These are phyloP conservation scores for Cerceris ruficornis DNA, from an alignment of 2,888 invertebrate species.

Conservation along the genomic window DNA sequence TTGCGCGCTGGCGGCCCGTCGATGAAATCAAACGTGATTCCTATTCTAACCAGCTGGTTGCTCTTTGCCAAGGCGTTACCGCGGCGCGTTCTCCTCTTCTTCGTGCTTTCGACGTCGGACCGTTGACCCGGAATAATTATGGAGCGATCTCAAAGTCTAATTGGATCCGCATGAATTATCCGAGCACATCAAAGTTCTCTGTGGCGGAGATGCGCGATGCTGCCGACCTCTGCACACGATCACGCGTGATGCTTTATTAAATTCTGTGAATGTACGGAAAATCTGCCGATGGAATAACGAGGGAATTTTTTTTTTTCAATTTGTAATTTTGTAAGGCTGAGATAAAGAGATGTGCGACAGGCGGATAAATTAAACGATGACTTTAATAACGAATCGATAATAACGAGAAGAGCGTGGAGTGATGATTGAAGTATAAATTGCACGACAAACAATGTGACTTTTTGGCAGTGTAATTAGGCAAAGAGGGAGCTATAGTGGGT, in stretches of 20 bases:
- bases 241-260: neutral
- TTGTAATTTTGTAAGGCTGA: too few relatives aligned
- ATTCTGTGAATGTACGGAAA: neutral
- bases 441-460: too few relatives aligned
- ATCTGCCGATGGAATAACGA: neutral
- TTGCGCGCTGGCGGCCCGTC: neutral
- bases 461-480: too few relatives aligned
- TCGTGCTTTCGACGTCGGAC: slow-evolving; percentile 32
- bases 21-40: slow-evolving; percentile 49
- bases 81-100: slow-evolving; percentile 35
- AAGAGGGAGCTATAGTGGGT: too few relatives aligned
- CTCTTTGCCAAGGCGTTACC: slow-evolving; percentile 19
- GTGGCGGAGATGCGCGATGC: slow-evolving; percentile 6
- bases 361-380: too few relatives aligned
- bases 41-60: slow-evolving; percentile 18
- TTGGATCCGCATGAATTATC: slow-evolving; percentile 74
- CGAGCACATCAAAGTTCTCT: slow-evolving; percentile 55
- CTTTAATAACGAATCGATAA: too few relatives aligned
- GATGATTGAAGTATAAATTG: too few relatives aligned
- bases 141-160: slow-evolving; percentile 73
- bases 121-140: slow-evolving; percentile 75
- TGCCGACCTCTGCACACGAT: slow-evolving; percentile 11
- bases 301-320: too few relatives aligned
- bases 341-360: too few relatives aligned
- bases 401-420: too few relatives aligned